Conservation (phyloP, 2,888 invertebrate genomes). For the Orchesella flavescens region DNA sequence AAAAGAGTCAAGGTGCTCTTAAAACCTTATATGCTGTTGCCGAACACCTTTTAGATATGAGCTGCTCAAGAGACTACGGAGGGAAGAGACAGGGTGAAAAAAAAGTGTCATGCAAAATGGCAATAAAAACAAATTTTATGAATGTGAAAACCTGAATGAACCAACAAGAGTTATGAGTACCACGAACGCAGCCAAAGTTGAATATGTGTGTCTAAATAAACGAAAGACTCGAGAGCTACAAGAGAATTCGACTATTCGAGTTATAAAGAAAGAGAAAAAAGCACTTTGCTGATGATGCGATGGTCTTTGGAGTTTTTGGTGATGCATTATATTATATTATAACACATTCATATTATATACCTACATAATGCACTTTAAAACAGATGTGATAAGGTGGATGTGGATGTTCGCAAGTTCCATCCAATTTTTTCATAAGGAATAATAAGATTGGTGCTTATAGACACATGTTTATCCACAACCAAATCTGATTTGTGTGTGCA, state of each 20-base stretch:
- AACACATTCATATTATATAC: neutral
- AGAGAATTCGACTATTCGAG: too few relatives aligned
- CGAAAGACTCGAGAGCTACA: neutral
- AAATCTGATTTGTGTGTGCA: too few relatives aligned
- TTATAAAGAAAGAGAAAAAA: neutral
- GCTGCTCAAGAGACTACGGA: neutral
- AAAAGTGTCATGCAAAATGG: conserved; percentile 63
- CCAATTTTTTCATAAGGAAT: too few relatives aligned
- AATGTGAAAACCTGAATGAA: conserved; percentile 63
- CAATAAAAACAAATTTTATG: conserved; percentile 63
- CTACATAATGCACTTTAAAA: too few relatives aligned
- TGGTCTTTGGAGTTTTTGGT: conserved; percentile 1
- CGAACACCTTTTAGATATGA: neutral
- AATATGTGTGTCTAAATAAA: conserved; percentile 21
- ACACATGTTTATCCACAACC: too few relatives aligned
- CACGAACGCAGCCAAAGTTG: conserved; percentile 17
- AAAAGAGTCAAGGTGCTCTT: conserved; percentile 33
- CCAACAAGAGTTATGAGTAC: conserved; percentile 57
- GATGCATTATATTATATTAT: neutral
- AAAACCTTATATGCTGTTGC: neutral
- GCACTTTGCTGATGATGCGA: neutral
- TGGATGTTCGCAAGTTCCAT: too few relatives aligned
- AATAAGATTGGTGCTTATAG: too few relatives aligned
- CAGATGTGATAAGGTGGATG: too few relatives aligned
- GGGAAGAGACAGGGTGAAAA: conserved; percentile 13